A percentile compares a stretch with the other conserved stretches of the same genome.
Evolutionary conservation across 2,888 invertebrate genomes (phyloP).

Genomic region (Noctua pronuba): DNA sequence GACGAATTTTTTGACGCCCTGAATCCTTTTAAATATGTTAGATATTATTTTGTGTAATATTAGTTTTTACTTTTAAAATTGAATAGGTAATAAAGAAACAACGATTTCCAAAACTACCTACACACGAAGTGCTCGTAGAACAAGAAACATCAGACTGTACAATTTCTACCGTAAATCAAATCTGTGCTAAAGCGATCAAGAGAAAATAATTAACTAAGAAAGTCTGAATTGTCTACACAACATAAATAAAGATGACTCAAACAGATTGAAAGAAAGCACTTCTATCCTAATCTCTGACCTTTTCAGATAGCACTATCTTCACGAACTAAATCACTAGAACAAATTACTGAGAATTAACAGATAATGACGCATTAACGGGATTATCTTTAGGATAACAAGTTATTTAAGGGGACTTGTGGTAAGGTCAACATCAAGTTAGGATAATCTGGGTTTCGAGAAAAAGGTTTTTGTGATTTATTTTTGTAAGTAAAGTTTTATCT

Average conservation of each 20-base stretch:
- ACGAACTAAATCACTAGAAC: slow-evolving; percentile 32
- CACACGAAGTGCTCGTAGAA: not conserved
- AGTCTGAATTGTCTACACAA: not conserved
- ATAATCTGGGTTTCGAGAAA: not conserved
- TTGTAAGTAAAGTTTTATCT: not conserved
- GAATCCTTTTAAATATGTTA: no score
- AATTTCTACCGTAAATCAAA: no score
- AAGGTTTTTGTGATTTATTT: not conserved
- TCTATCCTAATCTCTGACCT: slow-evolving; percentile 44
- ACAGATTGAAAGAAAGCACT: slow-evolving; percentile 31
- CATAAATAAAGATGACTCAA: slow-evolving; percentile 19
- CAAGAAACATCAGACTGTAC: not conserved
- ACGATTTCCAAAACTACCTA: not conserved
- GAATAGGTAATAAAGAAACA: no score
- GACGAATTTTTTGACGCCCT: no score
- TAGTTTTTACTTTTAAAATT: no score
- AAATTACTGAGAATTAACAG: slow-evolving; percentile 33
- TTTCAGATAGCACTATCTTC: slow-evolving; percentile 32
- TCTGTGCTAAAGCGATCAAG: no score
- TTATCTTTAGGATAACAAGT: slow-evolving; percentile 20
- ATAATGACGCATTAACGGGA: slow-evolving; percentile 35
- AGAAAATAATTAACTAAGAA: not conserved
- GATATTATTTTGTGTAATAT: no score
- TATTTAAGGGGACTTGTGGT: slow-evolving; percentile 6
- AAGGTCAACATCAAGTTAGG: slow-evolving; percentile 17